Conservation (phyloP, 2,113 vertebrate genomes). For the Murina feae region DNA sequence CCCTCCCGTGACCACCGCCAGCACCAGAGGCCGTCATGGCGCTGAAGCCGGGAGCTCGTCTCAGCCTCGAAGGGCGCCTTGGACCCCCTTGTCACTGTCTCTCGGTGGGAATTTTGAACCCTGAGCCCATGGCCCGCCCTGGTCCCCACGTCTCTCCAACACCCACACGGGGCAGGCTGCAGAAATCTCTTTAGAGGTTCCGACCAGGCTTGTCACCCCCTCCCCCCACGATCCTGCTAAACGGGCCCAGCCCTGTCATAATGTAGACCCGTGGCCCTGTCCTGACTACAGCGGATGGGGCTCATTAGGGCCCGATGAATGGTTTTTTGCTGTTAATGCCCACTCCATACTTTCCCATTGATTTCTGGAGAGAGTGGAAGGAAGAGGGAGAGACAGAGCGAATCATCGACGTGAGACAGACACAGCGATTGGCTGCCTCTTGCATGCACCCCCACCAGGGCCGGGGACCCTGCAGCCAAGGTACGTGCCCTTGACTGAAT, state of each 20-base stretch:
- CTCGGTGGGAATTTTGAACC: not conserved
- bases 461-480: no score
- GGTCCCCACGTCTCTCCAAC: not conserved
- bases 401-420: no score
- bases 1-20: not conserved
- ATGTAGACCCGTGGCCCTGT: not conserved
- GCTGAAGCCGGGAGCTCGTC: not conserved
- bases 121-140: not conserved
- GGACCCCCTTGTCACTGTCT: not conserved
- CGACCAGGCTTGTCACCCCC: fast-evolving
- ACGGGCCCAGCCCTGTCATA: not conserved
- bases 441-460: no score
- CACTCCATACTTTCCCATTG: no score
- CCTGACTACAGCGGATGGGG: not conserved
- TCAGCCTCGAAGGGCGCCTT: not conserved
- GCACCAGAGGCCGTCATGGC: fast-evolving
- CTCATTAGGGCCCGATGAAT: not conserved
- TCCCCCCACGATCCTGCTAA: no score
- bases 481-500: no score
- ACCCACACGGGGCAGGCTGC: fast-evolving
- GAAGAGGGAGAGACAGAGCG: no score
- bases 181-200: not conserved
- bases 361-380: no score
- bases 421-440: no score
- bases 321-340: no score